Base-by-base conservation (phyloP, 1,140 invertebrate species). In the Papilio aristodemus region DNA sequence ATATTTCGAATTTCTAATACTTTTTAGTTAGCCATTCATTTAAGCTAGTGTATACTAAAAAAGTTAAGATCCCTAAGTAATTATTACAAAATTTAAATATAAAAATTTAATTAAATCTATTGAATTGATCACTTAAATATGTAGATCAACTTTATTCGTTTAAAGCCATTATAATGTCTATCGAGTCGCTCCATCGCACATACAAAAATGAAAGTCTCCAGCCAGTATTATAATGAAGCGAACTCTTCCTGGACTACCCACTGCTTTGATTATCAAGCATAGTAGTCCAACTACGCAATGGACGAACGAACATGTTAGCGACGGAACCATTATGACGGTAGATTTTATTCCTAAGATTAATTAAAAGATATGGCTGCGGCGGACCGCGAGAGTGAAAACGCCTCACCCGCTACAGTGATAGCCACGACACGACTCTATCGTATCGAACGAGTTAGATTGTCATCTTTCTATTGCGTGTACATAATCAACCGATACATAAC, bases 291-390 rank as follows among this genome's bases (percentile, higher is more conserved):
- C 73, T 74, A 78, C 76, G 75, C 74, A 80, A 81, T 72, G 70
- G 69, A 75, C 70, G 64, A 76, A 77, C 71, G 68, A 68, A 79
- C 78, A 76, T 80, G 81, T 78, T 77, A 80, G 78, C 78, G 81
- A 86, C 81, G 75, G 80, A 80, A 85, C 82, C 78, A 84, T 87
- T 85, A 86, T 76, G 79, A 83, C 76, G 76, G 79, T 85, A 86
- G 82, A 90, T 91, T 89, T 86, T 91, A 86, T 89, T 87, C 81
- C 84, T 78, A 38, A 91, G 89, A 91, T 91, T 91, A 91, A 91
- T 91, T 91, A 89, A 91, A 91, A 87, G 87, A 91, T 91, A 91
- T 74, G 79, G 71, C 76, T 73, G 75, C 79, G 77, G 74, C 81
- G 70, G 79, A 73, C 75, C 71, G 70, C 73, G 79, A 89, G 83